A percentile compares a stretch with the other conserved stretches of the same genome.
Conservation (phyloP, 2,888 invertebrate genomes). For the Drosophila falleni region DNA sequence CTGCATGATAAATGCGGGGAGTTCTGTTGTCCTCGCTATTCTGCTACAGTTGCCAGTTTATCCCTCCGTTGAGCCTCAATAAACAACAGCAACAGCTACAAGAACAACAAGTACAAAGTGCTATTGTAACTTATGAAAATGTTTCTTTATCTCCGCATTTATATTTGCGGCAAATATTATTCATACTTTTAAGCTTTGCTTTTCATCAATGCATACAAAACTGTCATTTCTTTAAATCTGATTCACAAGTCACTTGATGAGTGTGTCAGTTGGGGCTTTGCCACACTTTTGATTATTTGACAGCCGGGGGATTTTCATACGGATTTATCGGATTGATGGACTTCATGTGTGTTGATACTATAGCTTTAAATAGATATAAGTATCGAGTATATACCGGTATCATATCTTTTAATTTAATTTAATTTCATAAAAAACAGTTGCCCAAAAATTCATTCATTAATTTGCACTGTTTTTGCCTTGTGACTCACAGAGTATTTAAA, state of each 20-base stretch:
- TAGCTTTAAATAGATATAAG: constrained; percentile 24
- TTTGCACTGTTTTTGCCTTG: neutral
- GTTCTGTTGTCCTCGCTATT: constrained; percentile 36
- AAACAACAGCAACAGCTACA: constrained; percentile 36
- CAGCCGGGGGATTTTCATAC: constrained; percentile 44
- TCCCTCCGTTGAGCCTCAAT: constrained; percentile 49
- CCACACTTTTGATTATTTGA: constrained; percentile 55
- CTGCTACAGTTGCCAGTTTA: constrained; percentile 36
- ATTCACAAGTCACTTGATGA: constrained; percentile 24
- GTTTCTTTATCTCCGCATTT: constrained; percentile 40
- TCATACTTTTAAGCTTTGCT: constrained; percentile 42
- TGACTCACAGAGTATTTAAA: constrained; percentile 8
- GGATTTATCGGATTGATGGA: constrained; percentile 42
- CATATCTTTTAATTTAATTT: constrained; percentile 10
- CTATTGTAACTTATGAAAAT: constrained; percentile 47
- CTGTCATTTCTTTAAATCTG: constrained; percentile 50
- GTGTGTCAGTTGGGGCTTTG: constrained; percentile 30
- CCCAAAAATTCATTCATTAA: neutral
- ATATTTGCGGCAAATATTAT: constrained; percentile 39
- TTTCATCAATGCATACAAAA: constrained; percentile 41
- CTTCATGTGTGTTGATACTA: constrained; percentile 15
- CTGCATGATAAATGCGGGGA: constrained; percentile 56
- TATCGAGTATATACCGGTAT: constrained; percentile 4
- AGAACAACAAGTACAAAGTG: constrained; percentile 1
- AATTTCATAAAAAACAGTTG: neutral